Base-by-base conservation (phyloP, 2,888 invertebrate genomes). In the Galerucella calmariensis region DNA sequence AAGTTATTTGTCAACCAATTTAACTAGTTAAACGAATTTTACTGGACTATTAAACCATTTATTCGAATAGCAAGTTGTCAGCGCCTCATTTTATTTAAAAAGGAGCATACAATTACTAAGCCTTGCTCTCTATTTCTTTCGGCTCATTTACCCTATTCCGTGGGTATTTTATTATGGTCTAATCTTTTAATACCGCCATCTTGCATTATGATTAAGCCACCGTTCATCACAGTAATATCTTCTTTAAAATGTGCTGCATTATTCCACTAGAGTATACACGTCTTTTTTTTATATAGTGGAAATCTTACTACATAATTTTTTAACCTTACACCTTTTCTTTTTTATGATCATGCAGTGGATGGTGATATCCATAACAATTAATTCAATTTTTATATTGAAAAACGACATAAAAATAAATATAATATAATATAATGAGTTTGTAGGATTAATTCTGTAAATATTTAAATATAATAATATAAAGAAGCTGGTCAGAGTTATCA, bases 181-280 rank as follows among this genome's bases (percentile, higher is more conserved):
- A 46, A 74, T 70, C 70, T 74, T 70, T 61, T 74, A 70, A 70
- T 74, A 41, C 70, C 67, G 48, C 74, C 70, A 70, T 70, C 70
- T 70, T 70, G 53, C 74, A 74, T 74, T 74, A 67, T 67, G 67
- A 67, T 67, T 74, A 74, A 74, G 53, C 53, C 62, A 11, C 35
- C 70, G 66, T 74, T 70, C 74, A 74, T 67, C 74, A 58, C 63
- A 51, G 51, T 74, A 74, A 74, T 67, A 67, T 70, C 70, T 67
- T 66, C 59, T 70, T 70, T 51, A 74, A 53, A 74, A 44, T 65
- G 16, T 65, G 69, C 61, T 67, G 27, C 63, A 44, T 67, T 74
- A 53, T 70, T 62, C 46, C 51, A 61, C 70, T 67, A 65, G 46
- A 62, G 74, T 67, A 59, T 56, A 65, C 71, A 16, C 20, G 20